Evolutionary conservation across 2,888 invertebrate species (phyloP).

Genomic region (Gastrophysa polygoni): DNA sequence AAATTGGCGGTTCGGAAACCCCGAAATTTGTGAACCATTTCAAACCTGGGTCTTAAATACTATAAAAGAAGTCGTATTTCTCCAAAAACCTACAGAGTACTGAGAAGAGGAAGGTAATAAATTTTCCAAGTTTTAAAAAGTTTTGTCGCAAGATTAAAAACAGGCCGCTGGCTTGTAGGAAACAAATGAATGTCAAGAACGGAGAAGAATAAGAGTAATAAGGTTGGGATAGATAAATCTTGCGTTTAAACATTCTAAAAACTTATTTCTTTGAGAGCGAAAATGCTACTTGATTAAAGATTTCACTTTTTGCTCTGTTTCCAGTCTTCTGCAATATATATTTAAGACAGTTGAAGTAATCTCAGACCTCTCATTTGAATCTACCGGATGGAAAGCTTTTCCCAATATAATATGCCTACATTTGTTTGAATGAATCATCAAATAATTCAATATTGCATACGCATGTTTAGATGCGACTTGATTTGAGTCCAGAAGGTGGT

Average conservation of each 20-base stretch:
- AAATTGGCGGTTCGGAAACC: not conserved
- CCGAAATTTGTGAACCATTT: not conserved
- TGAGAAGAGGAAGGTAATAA: conserved; percentile 46
- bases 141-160: conserved; percentile 58
- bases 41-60: conserved; percentile 31
- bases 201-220: conserved; percentile 57
- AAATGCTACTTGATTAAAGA: conserved; percentile 47
- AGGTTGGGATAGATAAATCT: conserved; percentile 58
- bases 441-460: conserved; percentile 28
- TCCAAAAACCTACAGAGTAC: conserved; percentile 37
- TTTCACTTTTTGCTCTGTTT: conserved; percentile 46
- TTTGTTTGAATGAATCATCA: too few relatives aligned
- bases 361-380: conserved; percentile 36
- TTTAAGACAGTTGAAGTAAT: conserved; percentile 40
- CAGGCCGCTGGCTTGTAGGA: conserved; percentile 58
- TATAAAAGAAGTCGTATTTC: conserved; percentile 38
- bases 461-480: too few relatives aligned
- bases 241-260: conserved; percentile 45
- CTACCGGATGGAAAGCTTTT: conserved; percentile 35
- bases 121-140: conserved; percentile 56
- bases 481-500: too few relatives aligned
- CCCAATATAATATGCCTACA: conserved; percentile 21
- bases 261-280: conserved; percentile 41
- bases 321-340: conserved; percentile 38
- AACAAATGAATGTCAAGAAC: conserved; percentile 58